Percentiles rank a stretch among this genome's conserved stretches.
Conservation (phyloP, 2,797 vertebrate genomes). For the Lutjanus argentimaculatus region DNA sequence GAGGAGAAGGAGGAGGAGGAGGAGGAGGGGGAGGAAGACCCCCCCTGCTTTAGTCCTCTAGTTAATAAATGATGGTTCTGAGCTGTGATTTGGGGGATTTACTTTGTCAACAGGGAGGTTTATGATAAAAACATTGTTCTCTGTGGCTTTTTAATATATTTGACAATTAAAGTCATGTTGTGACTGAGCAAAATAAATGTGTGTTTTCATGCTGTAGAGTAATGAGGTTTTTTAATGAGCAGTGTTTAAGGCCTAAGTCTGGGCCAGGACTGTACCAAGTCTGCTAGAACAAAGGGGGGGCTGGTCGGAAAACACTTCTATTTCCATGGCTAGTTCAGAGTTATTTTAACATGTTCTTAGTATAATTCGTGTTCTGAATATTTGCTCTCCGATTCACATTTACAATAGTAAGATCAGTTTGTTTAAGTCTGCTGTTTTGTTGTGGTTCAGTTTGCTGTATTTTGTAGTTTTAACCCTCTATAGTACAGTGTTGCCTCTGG, state of each 20-base stretch:
- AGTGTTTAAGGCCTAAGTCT: neutral
- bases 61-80: slow-evolving; percentile 58
- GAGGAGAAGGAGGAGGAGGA: neutral
- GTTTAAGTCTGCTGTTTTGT: neutral
- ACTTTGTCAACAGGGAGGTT: neutral
- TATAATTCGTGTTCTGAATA: too few relatives aligned
- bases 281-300: neutral
- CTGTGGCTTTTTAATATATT: too few relatives aligned
- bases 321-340: too few relatives aligned
- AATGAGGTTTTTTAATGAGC: neutral
- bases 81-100: slow-evolving; percentile 18
- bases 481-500: too few relatives aligned
- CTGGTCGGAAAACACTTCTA: too few relatives aligned
- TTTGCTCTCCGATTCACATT: too few relatives aligned
- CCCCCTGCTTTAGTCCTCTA: slow-evolving; percentile 10
- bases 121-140: neutral
- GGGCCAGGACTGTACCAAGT: neutral
- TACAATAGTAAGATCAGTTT: neutral
- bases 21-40: neutral
- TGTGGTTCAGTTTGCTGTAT: neutral
- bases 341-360: too few relatives aligned
- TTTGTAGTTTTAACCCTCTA: neutral
- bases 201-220: neutral
- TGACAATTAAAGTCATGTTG: too few relatives aligned
- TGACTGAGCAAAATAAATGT: neutral